Evolutionary conservation across 2,888 invertebrate species (phyloP).

Genomic region (Alcis repandata): DNA sequence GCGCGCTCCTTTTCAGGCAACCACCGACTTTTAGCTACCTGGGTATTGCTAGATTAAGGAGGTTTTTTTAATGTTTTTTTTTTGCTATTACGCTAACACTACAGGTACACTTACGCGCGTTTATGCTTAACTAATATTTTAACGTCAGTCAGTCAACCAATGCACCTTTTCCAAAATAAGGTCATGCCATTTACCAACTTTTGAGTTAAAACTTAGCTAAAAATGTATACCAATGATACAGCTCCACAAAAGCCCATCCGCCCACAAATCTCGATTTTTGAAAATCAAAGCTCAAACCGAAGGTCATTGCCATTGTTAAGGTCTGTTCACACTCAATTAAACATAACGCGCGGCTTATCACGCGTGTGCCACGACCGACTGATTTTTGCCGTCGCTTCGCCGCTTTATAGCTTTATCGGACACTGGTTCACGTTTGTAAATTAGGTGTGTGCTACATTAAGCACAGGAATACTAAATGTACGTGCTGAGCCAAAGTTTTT

Average conservation of each 20-base stretch:
- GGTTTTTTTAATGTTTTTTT: too few species aligned
- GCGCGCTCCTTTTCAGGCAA: too few species aligned
- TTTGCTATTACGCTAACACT: too few species aligned
- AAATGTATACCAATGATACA: not conserved
- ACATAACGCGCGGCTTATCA: constrained; percentile 49
- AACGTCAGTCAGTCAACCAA: too few species aligned
- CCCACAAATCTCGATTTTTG: constrained; percentile 2
- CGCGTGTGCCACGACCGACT: constrained; percentile 40
- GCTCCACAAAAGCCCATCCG: not conserved
- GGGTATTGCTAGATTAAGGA: too few species aligned
- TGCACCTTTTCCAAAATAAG: too few species aligned
- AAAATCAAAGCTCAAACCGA: constrained; percentile 32
- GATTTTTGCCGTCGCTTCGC: constrained; percentile 40
- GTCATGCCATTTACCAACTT: too few species aligned
- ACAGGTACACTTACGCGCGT: too few species aligned
- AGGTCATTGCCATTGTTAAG: constrained; percentile 50
- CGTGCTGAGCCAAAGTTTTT: not conserved
- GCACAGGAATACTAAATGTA: constrained; percentile 30
- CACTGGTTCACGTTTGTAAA: constrained; percentile 31
- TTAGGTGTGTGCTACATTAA: constrained; percentile 44
- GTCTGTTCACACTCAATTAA: constrained; percentile 52
- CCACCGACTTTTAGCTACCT: too few species aligned
- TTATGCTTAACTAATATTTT: too few species aligned
- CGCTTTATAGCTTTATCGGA: constrained; percentile 46
- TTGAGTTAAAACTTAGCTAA: too few species aligned